Conservation (phyloP, 1,140 invertebrate genomes). For the Tetragonula clypearis region DNA sequence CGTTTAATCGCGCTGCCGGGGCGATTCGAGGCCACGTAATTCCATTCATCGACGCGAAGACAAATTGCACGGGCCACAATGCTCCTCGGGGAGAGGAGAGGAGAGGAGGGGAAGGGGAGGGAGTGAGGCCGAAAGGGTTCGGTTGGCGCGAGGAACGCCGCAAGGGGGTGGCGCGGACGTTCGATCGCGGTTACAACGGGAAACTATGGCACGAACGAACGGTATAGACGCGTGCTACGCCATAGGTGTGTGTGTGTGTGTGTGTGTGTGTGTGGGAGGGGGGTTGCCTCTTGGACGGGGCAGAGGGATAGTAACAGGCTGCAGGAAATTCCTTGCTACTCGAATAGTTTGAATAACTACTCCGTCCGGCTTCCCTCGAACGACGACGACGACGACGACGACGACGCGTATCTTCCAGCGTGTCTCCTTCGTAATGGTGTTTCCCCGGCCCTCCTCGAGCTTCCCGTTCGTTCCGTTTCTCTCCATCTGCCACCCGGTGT, state of each 20-base stretch:
- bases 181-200: constrained; percentile 68
- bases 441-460: not conserved
- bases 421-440: constrained; percentile 24
- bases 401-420: constrained; percentile 15
- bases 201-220: constrained; percentile 62
- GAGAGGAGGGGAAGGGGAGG: too few relatives aligned
- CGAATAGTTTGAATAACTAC: constrained; percentile 70
- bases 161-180: constrained; percentile 55
- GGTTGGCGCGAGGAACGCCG: constrained; percentile 19
- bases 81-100: constrained; percentile 33
- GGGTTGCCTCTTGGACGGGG: constrained; percentile 5
- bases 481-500: not conserved
- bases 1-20: constrained; percentile 60
- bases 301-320: constrained; percentile 29
- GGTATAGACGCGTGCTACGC: constrained; percentile 33
- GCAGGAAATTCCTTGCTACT: constrained; percentile 67
- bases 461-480: not conserved
- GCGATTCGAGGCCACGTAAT: constrained; percentile 64
- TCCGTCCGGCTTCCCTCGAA: constrained; percentile 40
- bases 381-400: constrained; percentile 13
- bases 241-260: not conserved
- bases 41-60: constrained; percentile 66
- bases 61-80: constrained; percentile 66
- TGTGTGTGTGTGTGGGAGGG: too few relatives aligned
- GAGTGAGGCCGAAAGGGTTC: not conserved